Evolutionary conservation across 2,888 invertebrate species (phyloP), one percentile per base, ranked within the genome.

Genomic region (Erebia aethiops): DNA sequence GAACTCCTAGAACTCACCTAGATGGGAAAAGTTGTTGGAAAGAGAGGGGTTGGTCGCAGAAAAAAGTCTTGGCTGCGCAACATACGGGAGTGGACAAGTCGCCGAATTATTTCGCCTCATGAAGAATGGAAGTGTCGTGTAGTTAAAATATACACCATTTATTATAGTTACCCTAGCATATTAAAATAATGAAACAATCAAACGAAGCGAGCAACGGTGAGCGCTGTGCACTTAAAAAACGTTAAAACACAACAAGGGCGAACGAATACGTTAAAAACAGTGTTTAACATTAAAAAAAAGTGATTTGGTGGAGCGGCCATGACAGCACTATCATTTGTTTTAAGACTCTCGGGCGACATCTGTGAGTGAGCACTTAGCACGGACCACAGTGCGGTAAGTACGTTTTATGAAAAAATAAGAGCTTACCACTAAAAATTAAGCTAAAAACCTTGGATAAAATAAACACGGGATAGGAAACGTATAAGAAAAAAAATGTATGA

Each of bases 281-380:
- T 75, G 75, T 82, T 82, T 82, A 80, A 79, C 78, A 80, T 83
- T 80, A 81, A 80, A 85, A 84, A 80, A 79, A n/a, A n/a, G n/a
- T n/a, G n/a, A n/a, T n/a, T 83, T 80, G 77, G 77, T 71, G 78
- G 80, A 76, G 77, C 78, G 74, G 75, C 63, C 49, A 14, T 69
- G 63, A 57, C 63, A 67, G 58, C 21, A 62, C 78, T 78, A 78
- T 79, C 79, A 81, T 86, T 85, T 82, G 80, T 84, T 79, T 82
- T 76, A 75, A 78, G 79, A 80, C 78, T 81, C 78, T 79, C 80
- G 73, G 64, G 76, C 76, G 81, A 81, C 83, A 83, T 83, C 82
- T 85, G 83, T 79, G 77, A 77, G 75, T 77, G 76, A 75, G 66
- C 63, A 74, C 63, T 67, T 41, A 63, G 65, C 58, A 57, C 35